These are phyloP conservation scores for Hydropsyche betteni DNA, from an alignment of 2,888 invertebrate genomes.

Conservation along the genomic window DNA sequence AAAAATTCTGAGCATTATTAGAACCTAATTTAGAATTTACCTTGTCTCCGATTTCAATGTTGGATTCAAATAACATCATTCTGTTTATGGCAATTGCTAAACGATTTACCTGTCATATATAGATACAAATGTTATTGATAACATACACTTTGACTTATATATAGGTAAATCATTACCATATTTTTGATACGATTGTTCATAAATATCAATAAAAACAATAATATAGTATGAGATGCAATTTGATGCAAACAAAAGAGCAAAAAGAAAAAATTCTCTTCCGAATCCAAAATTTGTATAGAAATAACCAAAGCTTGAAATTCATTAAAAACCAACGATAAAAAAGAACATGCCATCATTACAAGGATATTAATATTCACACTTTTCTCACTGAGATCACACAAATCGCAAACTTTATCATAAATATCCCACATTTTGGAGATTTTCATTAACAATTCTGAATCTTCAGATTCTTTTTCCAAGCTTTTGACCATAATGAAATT, in stretches of 20 bases:
- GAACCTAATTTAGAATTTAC: neutral
- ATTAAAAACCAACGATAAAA: slow-evolving; percentile 37
- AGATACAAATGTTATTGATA: too few species aligned
- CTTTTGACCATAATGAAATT: too few species aligned
- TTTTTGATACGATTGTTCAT: neutral
- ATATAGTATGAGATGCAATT: neutral
- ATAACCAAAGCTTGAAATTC: slow-evolving; percentile 34
- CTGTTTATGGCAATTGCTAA: neutral
- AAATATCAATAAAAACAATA: neutral
- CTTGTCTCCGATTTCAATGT: neutral
- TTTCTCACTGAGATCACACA: slow-evolving; percentile 7
- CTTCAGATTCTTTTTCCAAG: neutral
- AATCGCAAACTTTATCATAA: slow-evolving; percentile 40
- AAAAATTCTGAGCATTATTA: neutral
- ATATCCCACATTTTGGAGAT: slow-evolving; percentile 26
- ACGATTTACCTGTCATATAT: neutral
- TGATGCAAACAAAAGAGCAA: slow-evolving; percentile 32
- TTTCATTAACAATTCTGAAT: neutral
- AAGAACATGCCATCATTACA: slow-evolving; percentile 11
- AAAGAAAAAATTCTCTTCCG: neutral
- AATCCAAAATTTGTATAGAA: neutral
- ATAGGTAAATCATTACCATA: neutral
- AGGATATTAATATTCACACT: slow-evolving; percentile 26
- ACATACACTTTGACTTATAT: too few species aligned
- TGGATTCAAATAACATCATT: slow-evolving; percentile 36